These are phyloP conservation scores for Gymnodraco acuticeps DNA, from an alignment of 2,797 vertebrate genomes.

Conservation along the genomic window DNA sequence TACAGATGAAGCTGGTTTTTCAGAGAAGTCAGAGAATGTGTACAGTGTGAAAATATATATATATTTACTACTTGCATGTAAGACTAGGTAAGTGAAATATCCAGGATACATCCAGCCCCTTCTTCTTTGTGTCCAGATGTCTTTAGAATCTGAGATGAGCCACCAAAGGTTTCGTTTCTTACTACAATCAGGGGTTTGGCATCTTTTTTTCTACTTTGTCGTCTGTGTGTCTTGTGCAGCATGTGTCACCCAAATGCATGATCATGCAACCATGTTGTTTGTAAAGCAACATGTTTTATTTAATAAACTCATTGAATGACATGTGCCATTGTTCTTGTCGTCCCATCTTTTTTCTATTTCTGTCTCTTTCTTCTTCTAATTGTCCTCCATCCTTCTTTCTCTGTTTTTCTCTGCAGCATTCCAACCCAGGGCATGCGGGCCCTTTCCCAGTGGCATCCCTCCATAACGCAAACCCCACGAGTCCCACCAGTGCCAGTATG, in stretches of 20 bases:
- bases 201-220: slow-evolving; percentile 80
- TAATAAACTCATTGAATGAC: slow-evolving; percentile 27
- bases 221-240: slow-evolving; percentile 80
- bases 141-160: slow-evolving; percentile 87
- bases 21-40: slow-evolving; percentile 1
- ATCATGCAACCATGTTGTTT: slow-evolving; percentile 55
- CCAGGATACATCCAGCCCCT: slow-evolving; percentile 72
- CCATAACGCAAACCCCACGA: slow-evolving; percentile 97
- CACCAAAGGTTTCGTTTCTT: slow-evolving; percentile 87
- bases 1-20: slow-evolving; percentile 13
- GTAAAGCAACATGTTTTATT: slow-evolving; percentile 12
- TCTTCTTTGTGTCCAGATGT: slow-evolving; percentile 85
- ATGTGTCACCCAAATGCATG: slow-evolving; percentile 79
- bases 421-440: slow-evolving; percentile 97
- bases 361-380: slow-evolving; percentile 5
- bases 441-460: slow-evolving; percentile 97
- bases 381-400: slow-evolving; percentile 3
- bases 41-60: slow-evolving; percentile 44
- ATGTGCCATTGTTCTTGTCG: slow-evolving; percentile 33
- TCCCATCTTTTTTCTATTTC: neutral
- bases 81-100: slow-evolving; percentile 55
- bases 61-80: slow-evolving; percentile 61
- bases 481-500: slow-evolving; percentile 97
- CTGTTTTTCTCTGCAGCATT: slow-evolving; percentile 87
- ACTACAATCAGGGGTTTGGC: slow-evolving; percentile 86